phyloP scores from a whole-genome alignment of 2,888 invertebrate species.

The Hecatera dysodea region DNA sequence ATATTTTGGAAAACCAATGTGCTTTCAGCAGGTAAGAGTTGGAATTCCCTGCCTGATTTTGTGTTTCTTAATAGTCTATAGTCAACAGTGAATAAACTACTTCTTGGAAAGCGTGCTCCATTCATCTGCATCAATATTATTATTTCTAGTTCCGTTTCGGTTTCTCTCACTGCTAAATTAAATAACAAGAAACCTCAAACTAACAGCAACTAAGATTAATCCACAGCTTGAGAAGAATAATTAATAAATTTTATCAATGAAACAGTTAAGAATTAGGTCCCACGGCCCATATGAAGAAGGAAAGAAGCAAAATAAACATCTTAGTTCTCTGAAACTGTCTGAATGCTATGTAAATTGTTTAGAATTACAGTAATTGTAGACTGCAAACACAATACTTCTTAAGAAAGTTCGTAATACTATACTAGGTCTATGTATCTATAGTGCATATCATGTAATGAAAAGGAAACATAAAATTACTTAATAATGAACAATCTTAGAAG shows the following conservation, averaged over 20 bases:
- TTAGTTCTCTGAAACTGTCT: conserved; percentile 35
- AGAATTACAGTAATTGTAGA: conserved; percentile 36
- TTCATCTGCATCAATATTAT: neutral
- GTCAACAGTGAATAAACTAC: no score
- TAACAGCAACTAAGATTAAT: conserved; percentile 35
- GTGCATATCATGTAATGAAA: neutral
- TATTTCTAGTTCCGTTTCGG: neutral
- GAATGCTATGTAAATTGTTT: conserved; percentile 28
- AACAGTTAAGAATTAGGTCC: conserved; percentile 36
- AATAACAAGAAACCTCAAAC: conserved; percentile 20
- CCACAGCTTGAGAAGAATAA: conserved; percentile 40
- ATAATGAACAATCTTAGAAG: neutral
- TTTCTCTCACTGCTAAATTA: conserved; percentile 2
- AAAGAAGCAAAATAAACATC: conserved; percentile 36
- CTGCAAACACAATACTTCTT: conserved; percentile 18
- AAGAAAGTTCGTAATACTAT: conserved; percentile 33
- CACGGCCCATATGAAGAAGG: conserved; percentile 29
- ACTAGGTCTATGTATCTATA: conserved; percentile 5
- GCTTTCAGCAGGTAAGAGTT: no score
- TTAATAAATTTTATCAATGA: conserved; percentile 44
- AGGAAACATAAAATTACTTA: neutral
- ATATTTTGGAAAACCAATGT: no score
- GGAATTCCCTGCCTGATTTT: no score
- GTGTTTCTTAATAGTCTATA: no score
- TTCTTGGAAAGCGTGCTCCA: no score